These are phyloP conservation scores for Leucoraja ocellata DNA, from an alignment of 2,797 vertebrate genomes.

Conservation along the genomic window DNA sequence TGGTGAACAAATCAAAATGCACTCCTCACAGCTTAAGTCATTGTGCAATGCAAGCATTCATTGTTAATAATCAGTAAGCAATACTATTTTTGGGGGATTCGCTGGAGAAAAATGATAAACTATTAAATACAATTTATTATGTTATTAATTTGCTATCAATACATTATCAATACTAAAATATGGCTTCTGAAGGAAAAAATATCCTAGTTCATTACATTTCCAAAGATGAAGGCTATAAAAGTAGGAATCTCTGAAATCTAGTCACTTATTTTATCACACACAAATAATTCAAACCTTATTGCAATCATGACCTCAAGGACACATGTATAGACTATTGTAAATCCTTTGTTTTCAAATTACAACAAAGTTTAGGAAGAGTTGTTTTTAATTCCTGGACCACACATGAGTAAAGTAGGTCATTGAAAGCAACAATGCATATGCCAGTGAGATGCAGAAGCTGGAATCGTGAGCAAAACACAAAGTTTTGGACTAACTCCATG, in stretches of 20 bases:
- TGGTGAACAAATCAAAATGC: slow-evolving; percentile 40
- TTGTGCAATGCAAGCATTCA: neutral
- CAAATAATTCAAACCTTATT: neutral
- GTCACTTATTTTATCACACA: neutral
- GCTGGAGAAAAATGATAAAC: neutral
- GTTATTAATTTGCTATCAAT: neutral
- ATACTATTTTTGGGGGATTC: neutral
- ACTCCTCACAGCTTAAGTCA: slow-evolving; percentile 12
- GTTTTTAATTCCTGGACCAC: neutral
- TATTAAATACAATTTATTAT: neutral
- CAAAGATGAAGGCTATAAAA: neutral
- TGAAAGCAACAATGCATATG: neutral
- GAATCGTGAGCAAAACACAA: no score
- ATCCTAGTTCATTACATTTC: neutral
- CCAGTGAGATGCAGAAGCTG: no score
- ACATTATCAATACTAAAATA: neutral
- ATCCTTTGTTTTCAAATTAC: neutral
- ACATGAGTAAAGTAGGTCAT: neutral
- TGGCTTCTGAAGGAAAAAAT: neutral
- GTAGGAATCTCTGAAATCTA: neutral
- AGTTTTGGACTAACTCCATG: no score
- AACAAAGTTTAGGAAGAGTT: neutral
- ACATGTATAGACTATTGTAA: neutral
- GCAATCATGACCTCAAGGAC: neutral
- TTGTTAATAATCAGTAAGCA: neutral